These are phyloP conservation scores for Globia sparganii DNA, from an alignment of 2,888 invertebrate genomes.

Conservation along the genomic window DNA sequence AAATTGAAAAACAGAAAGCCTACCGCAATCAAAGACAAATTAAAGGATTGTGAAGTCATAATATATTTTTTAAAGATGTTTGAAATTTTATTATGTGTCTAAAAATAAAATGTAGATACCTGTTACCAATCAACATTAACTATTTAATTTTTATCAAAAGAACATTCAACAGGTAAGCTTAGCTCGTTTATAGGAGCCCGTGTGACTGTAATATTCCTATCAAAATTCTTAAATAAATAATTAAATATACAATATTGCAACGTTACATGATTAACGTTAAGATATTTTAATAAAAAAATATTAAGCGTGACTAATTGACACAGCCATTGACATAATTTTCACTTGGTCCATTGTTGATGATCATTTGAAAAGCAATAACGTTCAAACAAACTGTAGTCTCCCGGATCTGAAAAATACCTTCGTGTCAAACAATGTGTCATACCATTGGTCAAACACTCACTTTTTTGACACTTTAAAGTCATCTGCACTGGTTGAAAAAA, in stretches of 20 bases:
- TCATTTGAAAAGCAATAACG: fast-evolving
- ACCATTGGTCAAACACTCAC: slow-evolving; percentile 9
- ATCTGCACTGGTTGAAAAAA: background rate
- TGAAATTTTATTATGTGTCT: background rate
- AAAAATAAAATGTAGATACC: background rate
- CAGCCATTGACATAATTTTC: background rate
- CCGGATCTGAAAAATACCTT: slow-evolving; percentile 19
- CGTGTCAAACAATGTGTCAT: background rate
- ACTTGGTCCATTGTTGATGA: slow-evolving; percentile 18
- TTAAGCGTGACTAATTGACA: background rate
- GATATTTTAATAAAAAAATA: background rate
- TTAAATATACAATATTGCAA: background rate
- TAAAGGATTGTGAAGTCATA: background rate
- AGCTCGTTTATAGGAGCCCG: background rate
- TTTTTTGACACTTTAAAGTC: background rate
- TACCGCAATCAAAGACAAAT: slow-evolving; percentile 1
- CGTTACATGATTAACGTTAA: no score
- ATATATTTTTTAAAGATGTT: background rate
- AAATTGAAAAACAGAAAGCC: background rate
- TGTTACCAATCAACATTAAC: background rate
- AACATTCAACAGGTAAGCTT: background rate
- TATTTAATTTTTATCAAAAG: background rate
- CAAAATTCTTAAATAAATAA: background rate
- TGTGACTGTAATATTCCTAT: background rate
- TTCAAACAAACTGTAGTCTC: slow-evolving; percentile 4